These are phyloP conservation scores for Drosophila jambulina DNA, from an alignment of 1,140 invertebrate genomes.

Conservation along the genomic window DNA sequence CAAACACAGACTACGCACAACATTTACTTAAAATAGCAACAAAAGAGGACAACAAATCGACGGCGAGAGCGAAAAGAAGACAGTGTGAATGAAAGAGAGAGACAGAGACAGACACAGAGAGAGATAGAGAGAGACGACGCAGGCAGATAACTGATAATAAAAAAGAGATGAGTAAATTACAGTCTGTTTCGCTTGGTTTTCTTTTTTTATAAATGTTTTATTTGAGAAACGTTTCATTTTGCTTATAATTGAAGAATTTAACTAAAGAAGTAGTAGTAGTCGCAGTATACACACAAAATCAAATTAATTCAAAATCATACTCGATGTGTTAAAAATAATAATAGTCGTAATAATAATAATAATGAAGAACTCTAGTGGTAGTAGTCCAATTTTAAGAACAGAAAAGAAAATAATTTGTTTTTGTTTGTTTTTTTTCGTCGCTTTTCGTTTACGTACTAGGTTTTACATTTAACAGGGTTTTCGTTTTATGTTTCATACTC, in stretches of 20 bases:
- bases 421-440: conserved; percentile 3
- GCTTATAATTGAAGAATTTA: conserved; percentile 69
- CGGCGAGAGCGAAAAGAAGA: conserved; percentile 23
- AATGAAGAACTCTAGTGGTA: conserved; percentile 41
- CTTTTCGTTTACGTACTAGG: conserved; percentile 30
- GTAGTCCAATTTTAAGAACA: conserved; percentile 26
- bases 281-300: conserved; percentile 48
- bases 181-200: conserved; percentile 57
- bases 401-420: conserved; percentile 13
- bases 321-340: conserved; percentile 28
- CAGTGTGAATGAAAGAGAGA: conserved; percentile 31
- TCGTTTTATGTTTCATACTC: conserved; percentile 19
- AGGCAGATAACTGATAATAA: conserved; percentile 43
- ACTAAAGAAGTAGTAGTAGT: conserved; percentile 63
- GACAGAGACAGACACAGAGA: conserved; percentile 17
- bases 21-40: conserved; percentile 36
- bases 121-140: conserved; percentile 27
- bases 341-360: conserved; percentile 14
- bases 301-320: conserved; percentile 34
- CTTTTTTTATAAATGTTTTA: conserved; percentile 40
- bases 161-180: conserved; percentile 49
- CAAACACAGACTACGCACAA: conserved; percentile 45
- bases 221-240: conserved; percentile 54
- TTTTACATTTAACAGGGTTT: conserved; percentile 44
- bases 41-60: conserved; percentile 31